A percentile compares a stretch with the other conserved stretches of the same genome.
Evolutionary conservation across 2,797 vertebrate genomes (phyloP).

Genomic region (Lycodopsis pacificus): DNA sequence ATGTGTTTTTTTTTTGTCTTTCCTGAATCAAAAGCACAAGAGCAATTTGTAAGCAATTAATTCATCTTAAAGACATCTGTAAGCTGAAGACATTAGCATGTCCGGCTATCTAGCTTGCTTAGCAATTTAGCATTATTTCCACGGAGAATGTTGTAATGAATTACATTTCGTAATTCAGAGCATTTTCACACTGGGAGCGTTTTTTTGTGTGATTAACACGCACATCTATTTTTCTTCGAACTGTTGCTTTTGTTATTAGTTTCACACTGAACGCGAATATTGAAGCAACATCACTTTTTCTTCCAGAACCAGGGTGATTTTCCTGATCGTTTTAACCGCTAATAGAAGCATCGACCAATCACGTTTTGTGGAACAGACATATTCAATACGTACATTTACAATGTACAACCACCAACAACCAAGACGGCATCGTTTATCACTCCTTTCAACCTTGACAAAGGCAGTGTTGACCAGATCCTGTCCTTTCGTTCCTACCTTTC

Average conservation of each 20-base stretch:
- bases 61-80: neutral
- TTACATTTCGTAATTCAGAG: neutral
- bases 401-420: neutral
- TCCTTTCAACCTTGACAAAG: neutral
- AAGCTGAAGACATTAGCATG: neutral
- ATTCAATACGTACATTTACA: neutral
- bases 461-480: neutral
- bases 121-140: neutral
- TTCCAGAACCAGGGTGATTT: too few species aligned
- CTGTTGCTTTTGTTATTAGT: neutral
- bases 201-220: too few species aligned
- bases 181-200: too few species aligned
- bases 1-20: conserved; percentile 1
- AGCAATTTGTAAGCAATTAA: neutral
- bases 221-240: neutral
- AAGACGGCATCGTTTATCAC: neutral
- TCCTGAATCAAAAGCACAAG: neutral
- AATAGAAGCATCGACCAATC: neutral
- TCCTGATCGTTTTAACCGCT: neutral
- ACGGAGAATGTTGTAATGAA: neutral
- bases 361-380: neutral
- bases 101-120: neutral
- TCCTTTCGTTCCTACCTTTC: neutral
- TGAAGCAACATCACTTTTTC: neutral
- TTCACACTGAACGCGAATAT: neutral